Evolutionary conservation across 2,888 invertebrate species (phyloP), one percentile per base, ranked within the genome.

Genomic region (Cheiracanthium punctorium): DNA sequence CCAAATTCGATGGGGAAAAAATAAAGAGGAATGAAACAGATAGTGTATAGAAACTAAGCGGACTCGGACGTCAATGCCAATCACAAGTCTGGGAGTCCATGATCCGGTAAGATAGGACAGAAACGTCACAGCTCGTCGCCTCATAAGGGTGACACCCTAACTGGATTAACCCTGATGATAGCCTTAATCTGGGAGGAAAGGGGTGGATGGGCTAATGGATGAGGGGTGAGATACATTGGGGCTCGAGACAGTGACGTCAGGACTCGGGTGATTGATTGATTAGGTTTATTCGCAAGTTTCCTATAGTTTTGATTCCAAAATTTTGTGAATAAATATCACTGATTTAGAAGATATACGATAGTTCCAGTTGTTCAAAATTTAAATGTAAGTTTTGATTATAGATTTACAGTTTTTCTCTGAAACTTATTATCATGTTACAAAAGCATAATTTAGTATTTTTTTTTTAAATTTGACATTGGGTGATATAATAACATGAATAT

Each of bases 101-200:
- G 58, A 79, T 79, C 84, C 58, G 37, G 76, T 72, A 24, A 82
- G 77, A 77, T 84, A 77, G 79, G 77, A 74, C 67, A 79, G 73
- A 73, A 32, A 79, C 70, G 84, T 85, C 84, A 79, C 33, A 74
- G 69, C 58, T 79, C 77, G 84, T 84, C 84, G 65, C 84, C 79
- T 82, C 84, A 79, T 28, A 24, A 30, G 37, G 84, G 73, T 70
- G 84, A 84, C 82, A 84, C 74, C 58, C 73, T 85, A 85, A 85
- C 74, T 67, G 79, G 84, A 85, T 85, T 85, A 85, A 10, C 43
- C 32, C 74, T 52, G 74, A 80, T 85, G 84, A 85, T 79, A 85
- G 41, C 32, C 74, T 79, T 74, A 77, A 85, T 85, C 73, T 33
- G 58, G 37, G 69, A 58, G 58, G 58, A 58, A 58, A 58, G 58